phyloP scores from a whole-genome alignment of 2,797 vertebrate species.

The Champsocephalus gunnari region DNA sequence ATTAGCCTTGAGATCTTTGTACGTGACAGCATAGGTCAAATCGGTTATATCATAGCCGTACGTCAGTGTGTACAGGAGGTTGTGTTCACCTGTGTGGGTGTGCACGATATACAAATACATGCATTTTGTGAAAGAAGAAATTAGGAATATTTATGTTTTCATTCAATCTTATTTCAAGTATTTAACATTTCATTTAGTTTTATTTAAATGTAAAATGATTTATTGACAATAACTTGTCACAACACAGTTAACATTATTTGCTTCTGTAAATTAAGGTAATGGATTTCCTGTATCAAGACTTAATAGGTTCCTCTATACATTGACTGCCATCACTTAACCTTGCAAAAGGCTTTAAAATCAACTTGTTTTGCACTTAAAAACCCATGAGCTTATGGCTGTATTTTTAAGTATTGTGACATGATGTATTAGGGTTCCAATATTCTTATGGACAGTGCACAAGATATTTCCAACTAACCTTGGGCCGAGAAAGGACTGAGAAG shows the following conservation, averaged over 20 bases:
- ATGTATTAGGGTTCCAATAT: conserved; percentile 53
- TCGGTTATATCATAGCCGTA: conserved; percentile 5
- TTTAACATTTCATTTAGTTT: no score
- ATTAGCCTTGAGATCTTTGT: conserved; percentile 53
- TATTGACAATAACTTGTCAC: background rate
- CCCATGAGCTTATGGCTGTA: conserved; percentile 1
- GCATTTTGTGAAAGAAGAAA: background rate
- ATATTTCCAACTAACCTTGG: conserved; percentile 77
- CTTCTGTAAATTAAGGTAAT: background rate
- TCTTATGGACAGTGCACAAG: conserved; percentile 47
- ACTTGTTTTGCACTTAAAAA: conserved; percentile 27
- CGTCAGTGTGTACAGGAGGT: background rate
- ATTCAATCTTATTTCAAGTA: no score
- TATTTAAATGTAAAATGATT: background rate
- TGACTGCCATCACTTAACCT: conserved; percentile 32
- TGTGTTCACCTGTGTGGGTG: background rate
- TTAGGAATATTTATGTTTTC: no score
- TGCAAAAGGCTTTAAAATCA: conserved; percentile 17
- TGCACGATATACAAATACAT: background rate
- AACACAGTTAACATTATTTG: background rate
- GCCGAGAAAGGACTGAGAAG: conserved; percentile 50
- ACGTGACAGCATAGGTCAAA: conserved; percentile 13
- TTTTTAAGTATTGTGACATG: conserved; percentile 20
- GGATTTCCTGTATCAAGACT: conserved; percentile 7
- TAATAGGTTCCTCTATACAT: background rate